Conservation (phyloP, 2,888 invertebrate species). For the Tetanocera ferruginea region DNA sequence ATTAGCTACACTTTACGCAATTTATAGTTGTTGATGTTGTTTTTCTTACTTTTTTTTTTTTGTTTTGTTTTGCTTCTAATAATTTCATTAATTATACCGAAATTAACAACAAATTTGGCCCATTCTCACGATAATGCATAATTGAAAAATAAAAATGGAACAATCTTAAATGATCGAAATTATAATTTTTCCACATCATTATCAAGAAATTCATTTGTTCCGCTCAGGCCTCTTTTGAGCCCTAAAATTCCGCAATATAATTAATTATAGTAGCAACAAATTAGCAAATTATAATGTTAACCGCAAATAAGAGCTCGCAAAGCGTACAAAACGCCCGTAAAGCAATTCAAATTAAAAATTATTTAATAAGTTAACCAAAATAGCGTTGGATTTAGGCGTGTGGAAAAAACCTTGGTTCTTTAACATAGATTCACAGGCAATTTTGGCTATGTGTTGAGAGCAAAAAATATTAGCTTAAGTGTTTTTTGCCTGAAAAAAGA, state of each 20-base stretch:
- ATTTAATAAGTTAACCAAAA: not conserved
- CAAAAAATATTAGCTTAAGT: too few relatives aligned
- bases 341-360: not conserved
- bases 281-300: constrained; percentile 10
- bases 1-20: constrained; percentile 1
- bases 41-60: not conserved
- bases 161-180: not conserved
- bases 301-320: not conserved
- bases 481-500: too few relatives aligned
- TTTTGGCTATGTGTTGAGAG: too few relatives aligned
- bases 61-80: too few relatives aligned
- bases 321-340: not conserved
- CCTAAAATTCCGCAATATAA: constrained; percentile 15
- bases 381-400: not conserved
- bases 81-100: too few relatives aligned
- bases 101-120: too few relatives aligned
- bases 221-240: not conserved
- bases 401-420: too few relatives aligned
- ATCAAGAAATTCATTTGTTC: not conserved
- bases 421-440: too few relatives aligned
- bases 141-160: too few relatives aligned
- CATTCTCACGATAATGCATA: too few relatives aligned
- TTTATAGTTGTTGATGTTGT: not conserved
- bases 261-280: constrained; percentile 12
- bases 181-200: not conserved